phyloP scores from a whole-genome alignment of 2,797 vertebrate species.

The Siniperca undulata region DNA sequence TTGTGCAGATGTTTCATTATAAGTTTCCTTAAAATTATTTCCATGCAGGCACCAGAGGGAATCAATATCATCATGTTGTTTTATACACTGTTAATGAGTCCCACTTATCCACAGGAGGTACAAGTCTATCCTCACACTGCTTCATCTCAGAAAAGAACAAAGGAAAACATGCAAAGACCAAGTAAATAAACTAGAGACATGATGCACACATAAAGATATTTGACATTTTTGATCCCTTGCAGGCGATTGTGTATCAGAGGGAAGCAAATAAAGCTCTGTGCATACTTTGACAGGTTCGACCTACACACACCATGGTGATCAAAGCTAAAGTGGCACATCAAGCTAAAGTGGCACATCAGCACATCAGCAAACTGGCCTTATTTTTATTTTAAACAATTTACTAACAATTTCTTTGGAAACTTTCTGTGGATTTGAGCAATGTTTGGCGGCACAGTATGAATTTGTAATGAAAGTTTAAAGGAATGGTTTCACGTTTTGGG shows the following conservation, averaged over 20 bases:
- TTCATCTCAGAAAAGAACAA: not conserved
- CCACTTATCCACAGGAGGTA: slow-evolving; percentile 36
- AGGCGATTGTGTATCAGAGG: not conserved
- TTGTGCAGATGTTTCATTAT: not conserved
- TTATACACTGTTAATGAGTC: slow-evolving; percentile 41
- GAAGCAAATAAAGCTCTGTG: not conserved
- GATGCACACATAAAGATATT: not conserved
- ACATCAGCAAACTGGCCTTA: too few relatives aligned
- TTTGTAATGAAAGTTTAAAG: not conserved
- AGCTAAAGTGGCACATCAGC: too few relatives aligned
- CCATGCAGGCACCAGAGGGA: slow-evolving; percentile 26
- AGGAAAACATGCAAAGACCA: slow-evolving; percentile 6
- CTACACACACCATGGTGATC: not conserved
- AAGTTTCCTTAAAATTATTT: not conserved
- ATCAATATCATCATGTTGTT: slow-evolving; percentile 32
- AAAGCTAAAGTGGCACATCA: too few relatives aligned
- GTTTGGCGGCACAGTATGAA: too few relatives aligned
- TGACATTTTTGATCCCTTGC: not conserved
- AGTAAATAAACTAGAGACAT: not conserved
- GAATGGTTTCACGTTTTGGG: not conserved
- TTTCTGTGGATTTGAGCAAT: too few relatives aligned
- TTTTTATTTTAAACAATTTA: not conserved
- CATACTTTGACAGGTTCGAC: too few relatives aligned
- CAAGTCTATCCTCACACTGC: not conserved
- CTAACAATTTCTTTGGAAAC: not conserved